Evolutionary conservation across 2,797 vertebrate species (phyloP).

Genomic region (Chelon labrosus): DNA sequence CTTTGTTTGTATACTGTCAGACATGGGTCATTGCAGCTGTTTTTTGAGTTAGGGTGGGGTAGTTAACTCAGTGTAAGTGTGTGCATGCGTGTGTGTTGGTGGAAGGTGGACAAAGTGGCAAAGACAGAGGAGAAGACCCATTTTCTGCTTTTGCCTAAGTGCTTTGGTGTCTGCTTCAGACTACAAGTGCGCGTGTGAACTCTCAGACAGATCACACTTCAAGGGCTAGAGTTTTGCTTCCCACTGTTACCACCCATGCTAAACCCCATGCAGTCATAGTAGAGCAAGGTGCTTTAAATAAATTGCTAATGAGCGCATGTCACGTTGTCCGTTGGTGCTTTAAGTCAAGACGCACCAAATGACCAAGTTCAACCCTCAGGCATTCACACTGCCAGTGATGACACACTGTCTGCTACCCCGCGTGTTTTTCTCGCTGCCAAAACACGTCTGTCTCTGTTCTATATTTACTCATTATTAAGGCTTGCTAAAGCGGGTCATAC

Average conservation of each 20-base stretch:
- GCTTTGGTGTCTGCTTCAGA: constrained; percentile 40
- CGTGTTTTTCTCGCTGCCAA: constrained; percentile 55
- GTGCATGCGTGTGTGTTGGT: constrained; percentile 31
- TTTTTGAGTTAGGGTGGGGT: constrained; percentile 70
- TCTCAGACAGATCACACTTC: constrained; percentile 15
- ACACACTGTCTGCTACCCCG: constrained; percentile 75
- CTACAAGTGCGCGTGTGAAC: constrained; percentile 42
- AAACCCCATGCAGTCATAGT: constrained; percentile 15
- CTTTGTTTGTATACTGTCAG: constrained; percentile 80
- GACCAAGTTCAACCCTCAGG: constrained; percentile 56
- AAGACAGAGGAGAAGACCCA: constrained; percentile 30
- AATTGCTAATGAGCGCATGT: constrained; percentile 57
- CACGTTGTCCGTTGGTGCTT: constrained; percentile 36
- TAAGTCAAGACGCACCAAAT: constrained; percentile 50
- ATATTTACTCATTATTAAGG: constrained; percentile 76
- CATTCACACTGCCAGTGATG: constrained; percentile 62
- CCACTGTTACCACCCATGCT: constrained; percentile 6
- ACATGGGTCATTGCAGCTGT: constrained; percentile 80
- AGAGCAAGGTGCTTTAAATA: constrained; percentile 58
- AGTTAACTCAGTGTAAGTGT: constrained; percentile 54
- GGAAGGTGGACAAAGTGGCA: constrained; percentile 32
- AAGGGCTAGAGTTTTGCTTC: constrained; percentile 15
- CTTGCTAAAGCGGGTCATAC: constrained; percentile 56
- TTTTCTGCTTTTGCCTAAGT: constrained; percentile 50
- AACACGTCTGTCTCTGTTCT: constrained; percentile 72